These are phyloP conservation scores for Oedothorax gibbosus DNA, from an alignment of 1,140 invertebrate genomes.

Conservation along the genomic window DNA sequence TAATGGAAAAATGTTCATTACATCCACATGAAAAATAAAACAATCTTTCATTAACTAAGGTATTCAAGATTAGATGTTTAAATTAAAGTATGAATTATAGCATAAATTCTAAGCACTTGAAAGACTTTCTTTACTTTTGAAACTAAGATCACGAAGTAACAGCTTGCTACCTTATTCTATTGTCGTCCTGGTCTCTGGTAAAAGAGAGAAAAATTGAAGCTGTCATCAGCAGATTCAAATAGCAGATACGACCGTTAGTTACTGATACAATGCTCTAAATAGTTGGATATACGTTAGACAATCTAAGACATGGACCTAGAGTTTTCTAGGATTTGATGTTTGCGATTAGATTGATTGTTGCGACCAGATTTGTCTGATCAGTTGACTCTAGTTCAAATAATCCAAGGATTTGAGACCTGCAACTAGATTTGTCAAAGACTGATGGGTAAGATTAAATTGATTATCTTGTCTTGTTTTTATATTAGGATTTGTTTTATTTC, in stretches of 20 bases:
- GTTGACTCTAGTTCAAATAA: constrained; percentile 42
- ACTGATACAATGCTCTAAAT: constrained; percentile 21
- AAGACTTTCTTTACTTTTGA: too few relatives aligned
- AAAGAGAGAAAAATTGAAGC: constrained; percentile 21
- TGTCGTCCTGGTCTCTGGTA: too few relatives aligned
- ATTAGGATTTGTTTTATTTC: constrained; percentile 32
- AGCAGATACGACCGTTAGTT: constrained; percentile 11
- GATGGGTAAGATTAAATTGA: constrained; percentile 37
- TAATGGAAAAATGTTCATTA: too few relatives aligned
- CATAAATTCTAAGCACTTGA: too few relatives aligned
- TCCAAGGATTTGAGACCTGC: constrained; percentile 30
- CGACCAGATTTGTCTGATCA: constrained; percentile 43
- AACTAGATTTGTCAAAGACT: constrained; percentile 36
- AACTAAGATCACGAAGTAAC: too few relatives aligned
- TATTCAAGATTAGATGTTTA: too few relatives aligned
- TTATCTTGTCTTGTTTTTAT: constrained; percentile 36
- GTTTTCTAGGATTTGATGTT: constrained; percentile 33
- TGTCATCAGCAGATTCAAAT: constrained; percentile 25
- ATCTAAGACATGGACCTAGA: constrained; percentile 14
- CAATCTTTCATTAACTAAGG: too few relatives aligned
- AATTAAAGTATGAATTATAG: too few relatives aligned
- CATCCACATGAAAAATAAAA: too few relatives aligned
- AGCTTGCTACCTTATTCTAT: too few relatives aligned
- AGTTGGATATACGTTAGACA: constrained; percentile 26
- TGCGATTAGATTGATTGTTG: constrained; percentile 39